Conservation (phyloP, 2,797 vertebrate genomes). For the Mastacembelus armatus region DNA sequence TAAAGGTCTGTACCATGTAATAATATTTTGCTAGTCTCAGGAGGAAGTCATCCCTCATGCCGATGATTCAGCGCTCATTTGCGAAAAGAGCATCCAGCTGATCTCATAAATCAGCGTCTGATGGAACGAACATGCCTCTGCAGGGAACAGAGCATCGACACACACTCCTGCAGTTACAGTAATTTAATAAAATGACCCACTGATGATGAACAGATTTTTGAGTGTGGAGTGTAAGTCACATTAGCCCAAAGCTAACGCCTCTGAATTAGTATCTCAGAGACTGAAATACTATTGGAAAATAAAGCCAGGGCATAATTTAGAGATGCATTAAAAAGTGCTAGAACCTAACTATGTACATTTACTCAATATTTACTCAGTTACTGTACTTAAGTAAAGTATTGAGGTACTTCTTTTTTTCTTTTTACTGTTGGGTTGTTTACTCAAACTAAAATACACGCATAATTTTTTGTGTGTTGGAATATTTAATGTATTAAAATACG, state of each 20-base stretch:
- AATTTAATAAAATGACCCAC: constrained; percentile 69
- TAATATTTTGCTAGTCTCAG: constrained; percentile 78
- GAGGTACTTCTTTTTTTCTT: no score
- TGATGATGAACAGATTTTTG: constrained; percentile 57
- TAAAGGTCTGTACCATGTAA: constrained; percentile 73
- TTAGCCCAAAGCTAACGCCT: constrained; percentile 47
- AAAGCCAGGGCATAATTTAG: not conserved
- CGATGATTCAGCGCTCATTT: constrained; percentile 75
- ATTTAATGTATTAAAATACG: no score
- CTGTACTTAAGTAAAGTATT: not conserved
- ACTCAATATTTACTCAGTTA: no score
- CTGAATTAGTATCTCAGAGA: constrained; percentile 25
- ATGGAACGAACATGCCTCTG: constrained; percentile 79
- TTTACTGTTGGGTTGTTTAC: no score
- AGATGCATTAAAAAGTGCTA: constrained; percentile 1
- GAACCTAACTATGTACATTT: not conserved
- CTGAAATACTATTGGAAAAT: constrained; percentile 15
- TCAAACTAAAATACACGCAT: no score
- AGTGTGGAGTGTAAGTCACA: constrained; percentile 18
- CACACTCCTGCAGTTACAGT: constrained; percentile 31
- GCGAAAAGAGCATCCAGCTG: constrained; percentile 58
- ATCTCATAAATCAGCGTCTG: constrained; percentile 77
- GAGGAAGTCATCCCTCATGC: constrained; percentile 76
- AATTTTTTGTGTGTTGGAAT: no score
- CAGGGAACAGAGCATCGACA: constrained; percentile 47